phyloP scores from a whole-genome alignment of 2,113 vertebrate species.

The Ceyx cyanopectus region DNA sequence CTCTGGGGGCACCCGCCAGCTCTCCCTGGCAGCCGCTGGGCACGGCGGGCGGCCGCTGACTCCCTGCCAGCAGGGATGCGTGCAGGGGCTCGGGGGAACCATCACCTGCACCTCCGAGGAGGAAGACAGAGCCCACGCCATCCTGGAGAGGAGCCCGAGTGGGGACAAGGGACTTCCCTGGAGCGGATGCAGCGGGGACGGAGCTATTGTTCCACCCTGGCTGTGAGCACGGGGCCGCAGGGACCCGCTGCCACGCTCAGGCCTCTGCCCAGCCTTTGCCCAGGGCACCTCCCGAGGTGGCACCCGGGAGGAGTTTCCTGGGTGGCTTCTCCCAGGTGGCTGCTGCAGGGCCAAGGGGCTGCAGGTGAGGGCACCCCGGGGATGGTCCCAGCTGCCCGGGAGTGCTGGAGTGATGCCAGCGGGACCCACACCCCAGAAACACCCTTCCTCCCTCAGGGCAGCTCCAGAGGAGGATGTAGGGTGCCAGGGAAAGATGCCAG shows the following conservation, averaged over 20 bases:
- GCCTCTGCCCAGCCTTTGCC: not conserved
- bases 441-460: not conserved
- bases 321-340: too few relatives aligned
- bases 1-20: not conserved
- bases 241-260: fast-evolving
- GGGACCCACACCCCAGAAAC: not conserved
- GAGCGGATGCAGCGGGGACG: not conserved
- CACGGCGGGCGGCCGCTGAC: fast-evolving
- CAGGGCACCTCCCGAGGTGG: not conserved
- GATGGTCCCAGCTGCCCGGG: fast-evolving
- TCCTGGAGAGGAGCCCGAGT: not conserved
- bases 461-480: fast-evolving
- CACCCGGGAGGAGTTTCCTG: not conserved
- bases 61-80: not conserved
- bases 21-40: fast-evolving
- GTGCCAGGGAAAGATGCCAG: not conserved
- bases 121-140: not conserved
- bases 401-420: not conserved
- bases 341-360: fast-evolving
- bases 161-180: not conserved
- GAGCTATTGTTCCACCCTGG: conserved; percentile 35
- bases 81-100: not conserved
- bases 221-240: not conserved
- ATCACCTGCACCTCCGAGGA: not conserved
- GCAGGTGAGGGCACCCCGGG: not conserved